phyloP scores from a whole-genome alignment of 2,888 invertebrate genomes.

The Meliscaeva auricollis region DNA sequence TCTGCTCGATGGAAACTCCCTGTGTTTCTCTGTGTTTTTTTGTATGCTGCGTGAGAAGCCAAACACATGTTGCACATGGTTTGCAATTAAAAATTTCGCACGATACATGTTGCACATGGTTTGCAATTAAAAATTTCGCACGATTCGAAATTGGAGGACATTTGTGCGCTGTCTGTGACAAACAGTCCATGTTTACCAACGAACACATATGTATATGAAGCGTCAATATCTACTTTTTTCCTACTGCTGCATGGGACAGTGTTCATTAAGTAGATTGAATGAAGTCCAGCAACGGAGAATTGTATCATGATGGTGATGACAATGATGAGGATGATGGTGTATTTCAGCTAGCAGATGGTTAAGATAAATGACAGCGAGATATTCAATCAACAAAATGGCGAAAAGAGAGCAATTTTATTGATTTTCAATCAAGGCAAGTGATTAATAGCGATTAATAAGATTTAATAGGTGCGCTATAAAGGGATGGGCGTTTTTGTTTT shows the following conservation, averaged over 20 bases:
- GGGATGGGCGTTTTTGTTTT: constrained; percentile 4
- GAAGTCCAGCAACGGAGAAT: neutral
- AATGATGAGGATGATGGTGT: constrained; percentile 5
- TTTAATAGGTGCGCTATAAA: constrained; percentile 12
- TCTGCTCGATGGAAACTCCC: constrained; percentile 17
- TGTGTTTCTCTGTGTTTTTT: neutral
- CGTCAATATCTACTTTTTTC: too few relatives aligned
- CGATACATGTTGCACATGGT: too few relatives aligned
- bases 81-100: constrained; percentile 72
- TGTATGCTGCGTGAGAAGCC: constrained; percentile 62
- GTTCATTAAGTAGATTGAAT: constrained; percentile 52
- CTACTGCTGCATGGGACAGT: constrained; percentile 3
- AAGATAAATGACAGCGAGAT: constrained; percentile 34
- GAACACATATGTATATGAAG: neutral
- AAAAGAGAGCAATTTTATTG: constrained; percentile 51
- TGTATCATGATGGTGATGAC: neutral
- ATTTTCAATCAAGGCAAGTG: constrained; percentile 46
- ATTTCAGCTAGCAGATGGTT: constrained; percentile 2
- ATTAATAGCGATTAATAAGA: constrained; percentile 46
- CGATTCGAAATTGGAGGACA: constrained; percentile 66
- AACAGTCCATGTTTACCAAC: constrained; percentile 21
- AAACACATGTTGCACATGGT: constrained; percentile 72
- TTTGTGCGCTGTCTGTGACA: constrained; percentile 43
- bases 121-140: constrained; percentile 73
- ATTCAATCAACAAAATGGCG: constrained; percentile 50